Evolutionary conservation across 2,113 vertebrate species (phyloP), one percentile per base, ranked within the genome.

Genomic region (Aythya baeri): DNA sequence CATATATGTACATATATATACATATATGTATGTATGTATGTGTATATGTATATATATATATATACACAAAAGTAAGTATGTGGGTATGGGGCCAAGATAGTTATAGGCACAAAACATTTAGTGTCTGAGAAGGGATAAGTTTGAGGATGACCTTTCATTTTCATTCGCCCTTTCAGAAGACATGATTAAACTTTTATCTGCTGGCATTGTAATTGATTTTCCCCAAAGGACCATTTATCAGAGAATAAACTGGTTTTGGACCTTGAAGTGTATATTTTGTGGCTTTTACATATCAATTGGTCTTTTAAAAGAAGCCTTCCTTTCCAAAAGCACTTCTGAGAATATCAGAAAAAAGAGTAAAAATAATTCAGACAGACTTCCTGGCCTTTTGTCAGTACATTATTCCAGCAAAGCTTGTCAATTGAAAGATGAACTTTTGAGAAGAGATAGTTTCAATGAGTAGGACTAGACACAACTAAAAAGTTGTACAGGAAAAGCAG

Each of bases 161-260:
- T 85, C 74, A 79, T 84, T 34, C 91, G 73, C 94, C 86, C 86
- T 97, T 95, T 96, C 83, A 81, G 76, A 88, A 88, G 68, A 58
- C 21, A 54, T 49, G 70, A 97, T 83, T 91, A 94, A 95, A 95
- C 54, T 93, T 55, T 66, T 54, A 20, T 84, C 65, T 84, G 44
- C 77, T 76, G 52, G 66, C 52, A 79, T 2, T 31, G 15, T 61
- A 92, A 95, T 65, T 90, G 83, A 75, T 91, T 83, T 95, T 81
- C 49, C 76, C 68, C 38, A 81, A 65, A 88, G 57, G 83, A 44
- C 11, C 26, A 75, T 95, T 94, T 93, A 91, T 96, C 77, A 91
- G 66, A 91, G 38, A 78, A 93, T 72, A 91, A 95, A 86, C 44
- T 44, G 44, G 13, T 43, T 88, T 91, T 86, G n/a, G 50, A 86